Conservation (phyloP, 2,113 vertebrate species). For the Pholis gunnellus region DNA sequence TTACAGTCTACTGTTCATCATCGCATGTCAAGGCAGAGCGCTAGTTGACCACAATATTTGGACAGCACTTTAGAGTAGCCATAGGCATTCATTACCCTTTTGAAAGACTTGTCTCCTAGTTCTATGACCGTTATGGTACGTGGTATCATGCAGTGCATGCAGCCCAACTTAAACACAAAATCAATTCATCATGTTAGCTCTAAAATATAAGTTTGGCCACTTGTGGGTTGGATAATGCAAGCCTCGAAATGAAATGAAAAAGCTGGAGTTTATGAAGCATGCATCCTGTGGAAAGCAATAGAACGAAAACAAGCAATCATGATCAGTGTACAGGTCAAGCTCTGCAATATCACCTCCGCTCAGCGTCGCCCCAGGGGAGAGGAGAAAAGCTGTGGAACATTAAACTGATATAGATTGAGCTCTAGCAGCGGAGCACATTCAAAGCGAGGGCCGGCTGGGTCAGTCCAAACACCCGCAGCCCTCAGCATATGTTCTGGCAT, state of each 20-base stretch:
- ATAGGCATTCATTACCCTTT: slow-evolving; percentile 12
- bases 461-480: slow-evolving; percentile 29
- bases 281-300: slow-evolving; percentile 45
- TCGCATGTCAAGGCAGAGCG: neutral
- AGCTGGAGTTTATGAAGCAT: slow-evolving; percentile 40
- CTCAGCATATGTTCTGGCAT: slow-evolving; percentile 59
- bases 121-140: slow-evolving; percentile 10
- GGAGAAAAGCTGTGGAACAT: slow-evolving; percentile 33
- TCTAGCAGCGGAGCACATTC: slow-evolving; percentile 36
- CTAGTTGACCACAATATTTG: neutral
- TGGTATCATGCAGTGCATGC: neutral
- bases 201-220: slow-evolving; percentile 45
- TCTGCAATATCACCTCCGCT: slow-evolving; percentile 42
- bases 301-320: slow-evolving; percentile 24
- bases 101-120: neutral
- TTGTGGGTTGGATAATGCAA: slow-evolving; percentile 41
- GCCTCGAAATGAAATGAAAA: slow-evolving; percentile 40
- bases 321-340: slow-evolving; percentile 9
- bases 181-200: slow-evolving; percentile 28
- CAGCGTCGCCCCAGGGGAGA: slow-evolving; percentile 38
- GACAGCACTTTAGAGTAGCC: neutral
- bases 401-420: slow-evolving; percentile 52
- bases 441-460: slow-evolving; percentile 38
- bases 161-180: slow-evolving; percentile 28
- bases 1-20: neutral